These are phyloP conservation scores for Acrocyrtus sp. DNA, from an alignment of 2,888 invertebrate species.

Conservation along the genomic window DNA sequence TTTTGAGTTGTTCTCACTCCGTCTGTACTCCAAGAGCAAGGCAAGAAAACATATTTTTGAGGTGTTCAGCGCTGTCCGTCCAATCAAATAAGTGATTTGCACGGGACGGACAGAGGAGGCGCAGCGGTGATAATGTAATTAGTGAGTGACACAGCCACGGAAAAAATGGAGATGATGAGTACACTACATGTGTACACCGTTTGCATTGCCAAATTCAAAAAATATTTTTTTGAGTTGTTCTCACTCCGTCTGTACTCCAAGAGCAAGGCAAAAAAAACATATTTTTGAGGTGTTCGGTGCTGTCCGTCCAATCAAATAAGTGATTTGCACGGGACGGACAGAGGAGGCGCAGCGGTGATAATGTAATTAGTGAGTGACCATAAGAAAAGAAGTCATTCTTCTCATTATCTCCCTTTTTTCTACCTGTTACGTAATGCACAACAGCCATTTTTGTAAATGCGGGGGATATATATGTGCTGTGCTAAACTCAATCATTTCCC, in stretches of 20 bases:
- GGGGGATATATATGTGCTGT: too few species aligned
- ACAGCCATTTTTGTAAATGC: neutral
- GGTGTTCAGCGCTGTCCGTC: too few species aligned
- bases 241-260: neutral
- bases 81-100: too few species aligned
- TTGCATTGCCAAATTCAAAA: too few species aligned
- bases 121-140: conserved; percentile 40
- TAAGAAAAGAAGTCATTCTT: conserved; percentile 7
- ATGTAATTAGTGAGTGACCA: conserved; percentile 46
- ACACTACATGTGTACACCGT: neutral
- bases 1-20: neutral
- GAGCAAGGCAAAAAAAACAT: neutral
- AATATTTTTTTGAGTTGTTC: too few species aligned
- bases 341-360: conserved; percentile 33
- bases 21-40: neutral
- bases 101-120: conserved; percentile 14
- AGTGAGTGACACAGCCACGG: neutral
- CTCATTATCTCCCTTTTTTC: neutral
- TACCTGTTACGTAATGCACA: neutral
- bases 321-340: neutral
- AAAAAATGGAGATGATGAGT: neutral
- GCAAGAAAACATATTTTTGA: neutral
- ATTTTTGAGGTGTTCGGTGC: too few species aligned
- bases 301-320: too few species aligned
- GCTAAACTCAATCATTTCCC: too few species aligned